Evolutionary conservation across 2,888 invertebrate species (phyloP).

Genomic region (Chloroclysta siterata): DNA sequence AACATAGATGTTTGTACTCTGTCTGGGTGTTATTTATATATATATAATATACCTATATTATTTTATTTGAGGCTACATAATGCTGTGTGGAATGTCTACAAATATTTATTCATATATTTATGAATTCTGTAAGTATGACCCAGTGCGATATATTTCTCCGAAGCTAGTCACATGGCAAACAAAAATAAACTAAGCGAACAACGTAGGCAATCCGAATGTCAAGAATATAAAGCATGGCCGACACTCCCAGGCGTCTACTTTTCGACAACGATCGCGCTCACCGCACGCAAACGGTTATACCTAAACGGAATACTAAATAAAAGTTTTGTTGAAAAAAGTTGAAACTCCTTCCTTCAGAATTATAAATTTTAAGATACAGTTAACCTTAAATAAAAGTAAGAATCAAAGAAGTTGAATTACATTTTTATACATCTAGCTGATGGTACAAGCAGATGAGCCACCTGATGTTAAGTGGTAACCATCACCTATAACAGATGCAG

Average conservation of each 20-base stretch:
- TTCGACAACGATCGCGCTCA: conserved; percentile 29
- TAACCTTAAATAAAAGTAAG: too few species aligned
- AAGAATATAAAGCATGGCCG: conserved; percentile 40
- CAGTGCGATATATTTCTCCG: conserved; percentile 6
- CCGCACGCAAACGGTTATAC: conserved; percentile 40
- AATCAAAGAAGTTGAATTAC: too few species aligned
- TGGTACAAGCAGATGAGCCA: too few species aligned
- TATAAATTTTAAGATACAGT: background rate
- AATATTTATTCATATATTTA: too few species aligned
- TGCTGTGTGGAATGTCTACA: too few species aligned
- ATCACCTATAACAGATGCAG: too few species aligned
- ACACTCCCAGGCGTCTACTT: conserved; percentile 39
- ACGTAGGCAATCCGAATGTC: conserved; percentile 41
- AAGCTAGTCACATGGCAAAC: conserved; percentile 25
- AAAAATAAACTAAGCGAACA: conserved; percentile 28
- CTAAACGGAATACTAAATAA: conserved; percentile 40
- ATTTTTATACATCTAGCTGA: too few species aligned
- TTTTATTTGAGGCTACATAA: too few species aligned
- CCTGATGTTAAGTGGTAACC: too few species aligned
- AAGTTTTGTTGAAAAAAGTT: conserved; percentile 1
- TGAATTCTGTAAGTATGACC: background rate
- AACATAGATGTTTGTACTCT: too few species aligned
- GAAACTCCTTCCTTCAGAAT: background rate
- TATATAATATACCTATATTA: too few species aligned
- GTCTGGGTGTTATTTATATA: too few species aligned